phyloP scores from a whole-genome alignment of 37 sponge, comb jelly and placozoan species.

The Tethya wilhelma region DNA sequence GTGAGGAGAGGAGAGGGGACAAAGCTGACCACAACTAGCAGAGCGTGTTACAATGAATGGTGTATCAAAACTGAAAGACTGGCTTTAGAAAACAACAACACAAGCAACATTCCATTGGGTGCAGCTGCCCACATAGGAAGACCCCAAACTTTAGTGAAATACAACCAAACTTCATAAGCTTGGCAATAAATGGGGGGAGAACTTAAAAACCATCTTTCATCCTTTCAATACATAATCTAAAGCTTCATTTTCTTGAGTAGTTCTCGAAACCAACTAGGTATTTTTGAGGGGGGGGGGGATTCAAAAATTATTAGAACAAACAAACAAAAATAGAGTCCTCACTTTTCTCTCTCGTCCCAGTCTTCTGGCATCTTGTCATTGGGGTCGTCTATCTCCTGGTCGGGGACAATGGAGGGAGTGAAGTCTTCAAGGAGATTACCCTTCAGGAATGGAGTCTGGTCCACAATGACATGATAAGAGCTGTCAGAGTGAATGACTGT shows the following conservation, averaged over 20 bases:
- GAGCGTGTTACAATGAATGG: too few species aligned
- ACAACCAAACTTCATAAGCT: not conserved
- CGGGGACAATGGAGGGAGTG: constrained; percentile 88
- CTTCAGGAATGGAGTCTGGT: constrained; percentile 64
- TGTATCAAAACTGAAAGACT: not conserved
- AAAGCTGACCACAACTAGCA: too few species aligned
- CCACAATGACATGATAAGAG: constrained; percentile 73
- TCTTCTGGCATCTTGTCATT: constrained; percentile 91
- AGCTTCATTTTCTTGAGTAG: too few species aligned
- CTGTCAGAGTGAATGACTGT: constrained; percentile 78
- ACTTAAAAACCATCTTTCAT: not conserved
- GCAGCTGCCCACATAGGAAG: not conserved
- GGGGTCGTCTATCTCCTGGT: constrained; percentile 96
- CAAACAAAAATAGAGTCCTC: not conserved
- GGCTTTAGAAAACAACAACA: not conserved
- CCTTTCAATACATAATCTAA: not conserved
- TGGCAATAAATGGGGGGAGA: not conserved
- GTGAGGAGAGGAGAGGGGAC: not conserved
- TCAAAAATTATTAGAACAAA: not conserved
- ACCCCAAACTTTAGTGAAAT: too few species aligned
- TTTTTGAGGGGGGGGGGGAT: not conserved
- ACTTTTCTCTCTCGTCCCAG: constrained; percentile 99
- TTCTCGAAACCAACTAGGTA: too few species aligned
- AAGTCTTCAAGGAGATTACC: constrained; percentile 84
- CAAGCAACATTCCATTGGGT: not conserved